Conservation (phyloP, 2,888 invertebrate genomes). For the Saturnia pavonia region DNA sequence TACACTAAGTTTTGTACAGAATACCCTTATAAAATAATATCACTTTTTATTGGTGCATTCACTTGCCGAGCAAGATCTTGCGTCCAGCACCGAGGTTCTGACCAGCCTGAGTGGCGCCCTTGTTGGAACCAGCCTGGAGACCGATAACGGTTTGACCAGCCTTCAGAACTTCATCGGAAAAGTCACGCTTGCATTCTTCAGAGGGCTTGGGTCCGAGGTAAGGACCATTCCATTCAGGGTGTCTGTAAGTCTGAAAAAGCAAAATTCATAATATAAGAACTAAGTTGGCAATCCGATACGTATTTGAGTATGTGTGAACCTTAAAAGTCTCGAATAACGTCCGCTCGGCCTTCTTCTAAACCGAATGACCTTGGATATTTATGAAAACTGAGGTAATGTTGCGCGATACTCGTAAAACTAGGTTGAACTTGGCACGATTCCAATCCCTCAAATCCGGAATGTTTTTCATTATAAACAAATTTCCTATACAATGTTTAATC, state of each 20-base stretch:
- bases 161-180: constrained; percentile 94
- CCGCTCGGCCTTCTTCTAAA: constrained; percentile 50
- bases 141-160: constrained; percentile 95
- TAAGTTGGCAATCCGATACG: background rate
- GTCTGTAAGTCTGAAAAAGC: constrained; percentile 88
- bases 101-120: constrained; percentile 96
- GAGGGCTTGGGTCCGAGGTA: constrained; percentile 96
- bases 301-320: constrained; percentile 19
- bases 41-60: constrained; percentile 70
- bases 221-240: constrained; percentile 92
- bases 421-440: constrained; percentile 64
- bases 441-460: constrained; percentile 62
- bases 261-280: constrained; percentile 19
- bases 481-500: constrained; percentile 60
- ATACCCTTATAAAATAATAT: constrained; percentile 74
- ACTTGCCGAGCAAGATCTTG: constrained; percentile 95
- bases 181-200: constrained; percentile 96
- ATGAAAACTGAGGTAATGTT: constrained; percentile 77
- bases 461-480: constrained; percentile 62
- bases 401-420: constrained; percentile 71
- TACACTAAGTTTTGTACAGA: constrained; percentile 71
- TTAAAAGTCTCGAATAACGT: constrained; percentile 39
- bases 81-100: constrained; percentile 94
- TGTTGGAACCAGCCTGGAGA: constrained; percentile 97
- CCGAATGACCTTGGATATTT: constrained; percentile 69